Percentiles rank a stretch among this genome's conserved stretches.
Conservation (phyloP, 2,888 invertebrate genomes). For the Nomada fucata region DNA sequence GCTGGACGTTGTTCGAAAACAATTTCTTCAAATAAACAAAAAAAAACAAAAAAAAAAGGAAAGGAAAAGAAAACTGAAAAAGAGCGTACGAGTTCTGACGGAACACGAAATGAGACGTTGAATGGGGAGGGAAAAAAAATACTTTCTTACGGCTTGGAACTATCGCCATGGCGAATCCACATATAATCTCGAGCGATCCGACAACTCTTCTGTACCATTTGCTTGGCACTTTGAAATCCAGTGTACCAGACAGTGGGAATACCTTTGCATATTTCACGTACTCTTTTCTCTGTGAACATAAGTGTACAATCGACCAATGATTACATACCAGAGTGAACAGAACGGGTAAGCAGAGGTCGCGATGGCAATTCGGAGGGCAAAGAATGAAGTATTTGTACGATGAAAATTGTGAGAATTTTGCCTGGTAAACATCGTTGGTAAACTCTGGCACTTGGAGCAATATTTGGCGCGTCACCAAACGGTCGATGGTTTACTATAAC, state of each 20-base stretch:
- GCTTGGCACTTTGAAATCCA: slow-evolving; percentile 95
- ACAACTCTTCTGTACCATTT: slow-evolving; percentile 96
- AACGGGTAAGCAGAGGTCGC: background rate
- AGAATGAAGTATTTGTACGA: background rate
- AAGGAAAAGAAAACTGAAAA: slow-evolving; percentile 64
- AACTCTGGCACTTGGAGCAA: slow-evolving; percentile 39
- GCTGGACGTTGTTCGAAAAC: background rate
- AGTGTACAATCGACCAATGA: background rate
- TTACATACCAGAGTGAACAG: background rate
- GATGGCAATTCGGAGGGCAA: background rate
- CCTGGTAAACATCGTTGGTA: slow-evolving; percentile 33
- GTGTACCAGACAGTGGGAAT: slow-evolving; percentile 92
- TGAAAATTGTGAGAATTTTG: slow-evolving; percentile 40
- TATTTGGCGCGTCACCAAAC: slow-evolving; percentile 56
- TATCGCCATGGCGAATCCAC: slow-evolving; percentile 92
- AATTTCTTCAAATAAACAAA: background rate
- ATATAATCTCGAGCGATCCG: slow-evolving; percentile 93
- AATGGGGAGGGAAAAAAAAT: background rate
- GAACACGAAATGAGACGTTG: background rate
- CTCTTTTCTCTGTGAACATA: slow-evolving; percentile 92
- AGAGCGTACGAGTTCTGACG: slow-evolving; percentile 8
- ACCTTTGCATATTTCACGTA: slow-evolving; percentile 98
- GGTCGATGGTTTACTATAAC: slow-evolving; percentile 49
- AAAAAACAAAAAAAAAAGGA: background rate
- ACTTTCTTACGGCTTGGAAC: slow-evolving; percentile 91